phyloP scores from a whole-genome alignment of 2,113 vertebrate species.

The Rhea americana region DNA sequence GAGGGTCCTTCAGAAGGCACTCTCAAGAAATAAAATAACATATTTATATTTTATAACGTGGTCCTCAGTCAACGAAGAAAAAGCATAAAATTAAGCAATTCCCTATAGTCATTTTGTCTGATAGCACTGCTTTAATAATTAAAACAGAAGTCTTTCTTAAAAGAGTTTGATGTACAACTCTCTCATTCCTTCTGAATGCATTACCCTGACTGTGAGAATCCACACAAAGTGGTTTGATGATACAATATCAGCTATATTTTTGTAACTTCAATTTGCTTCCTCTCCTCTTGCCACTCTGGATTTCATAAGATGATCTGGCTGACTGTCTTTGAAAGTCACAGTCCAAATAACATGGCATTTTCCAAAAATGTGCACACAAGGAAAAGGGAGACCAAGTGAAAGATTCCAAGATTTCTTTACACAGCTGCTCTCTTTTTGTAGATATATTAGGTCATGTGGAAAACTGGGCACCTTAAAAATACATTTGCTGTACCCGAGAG shows the following conservation, averaged over 20 bases:
- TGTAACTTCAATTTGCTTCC: background rate
- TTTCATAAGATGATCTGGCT: background rate
- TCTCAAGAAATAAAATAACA: constrained; percentile 58
- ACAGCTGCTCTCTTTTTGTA: background rate
- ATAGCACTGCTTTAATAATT: constrained; percentile 69
- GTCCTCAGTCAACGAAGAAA: constrained; percentile 44
- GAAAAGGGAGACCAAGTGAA: background rate
- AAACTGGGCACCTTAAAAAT: background rate
- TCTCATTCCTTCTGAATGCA: background rate
- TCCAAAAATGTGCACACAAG: background rate
- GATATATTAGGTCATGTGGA: background rate
- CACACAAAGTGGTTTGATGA: background rate
- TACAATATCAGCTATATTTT: background rate
- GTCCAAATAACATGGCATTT: background rate
- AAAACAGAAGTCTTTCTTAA: constrained; percentile 33
- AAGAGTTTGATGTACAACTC: background rate
- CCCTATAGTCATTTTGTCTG: constrained; percentile 24
- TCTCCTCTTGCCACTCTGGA: background rate
- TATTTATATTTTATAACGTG: constrained; percentile 61
- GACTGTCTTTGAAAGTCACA: background rate
- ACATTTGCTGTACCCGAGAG: background rate
- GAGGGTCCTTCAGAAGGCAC: constrained; percentile 24
- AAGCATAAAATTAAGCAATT: constrained; percentile 60
- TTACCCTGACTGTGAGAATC: background rate
- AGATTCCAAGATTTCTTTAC: background rate